A percentile compares a stretch with the other conserved stretches of the same genome.
Conservation (phyloP, 2,113 vertebrate species). For the Eubucco bourcierii region DNA sequence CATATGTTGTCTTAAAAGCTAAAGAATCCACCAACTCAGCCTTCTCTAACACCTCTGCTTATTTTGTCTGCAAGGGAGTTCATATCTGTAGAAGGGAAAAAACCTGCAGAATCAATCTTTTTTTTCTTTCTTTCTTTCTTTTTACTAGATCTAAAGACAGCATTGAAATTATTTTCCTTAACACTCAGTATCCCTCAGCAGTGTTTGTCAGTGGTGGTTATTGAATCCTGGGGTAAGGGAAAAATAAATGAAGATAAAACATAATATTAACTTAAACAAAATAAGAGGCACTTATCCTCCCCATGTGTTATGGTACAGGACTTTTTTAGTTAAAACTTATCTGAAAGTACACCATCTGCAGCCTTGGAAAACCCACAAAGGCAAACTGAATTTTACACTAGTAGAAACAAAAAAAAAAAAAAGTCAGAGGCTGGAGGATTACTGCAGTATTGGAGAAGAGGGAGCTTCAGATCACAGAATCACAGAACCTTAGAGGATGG, state of each 20-base stretch:
- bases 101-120: neutral
- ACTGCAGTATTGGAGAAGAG: neutral
- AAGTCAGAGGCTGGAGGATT: neutral
- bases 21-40: neutral
- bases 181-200: neutral
- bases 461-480: neutral
- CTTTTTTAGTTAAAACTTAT: neutral
- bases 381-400: neutral
- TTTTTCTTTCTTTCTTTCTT: neutral
- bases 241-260: neutral
- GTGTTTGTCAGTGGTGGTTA: neutral
- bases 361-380: neutral
- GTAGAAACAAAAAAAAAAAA: neutral
- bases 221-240: neutral
- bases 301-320: neutral
- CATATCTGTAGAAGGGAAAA: neutral
- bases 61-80: neutral
- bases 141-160: neutral
- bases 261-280: neutral
- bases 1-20: neutral
- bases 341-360: neutral
- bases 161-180: neutral
- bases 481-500: too few species aligned
- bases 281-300: neutral
- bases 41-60: neutral